Percentiles rank a stretch among this genome's conserved stretches.
phyloP scores from a whole-genome alignment of 2,113 vertebrate genomes.

The Sylvietta virens region DNA sequence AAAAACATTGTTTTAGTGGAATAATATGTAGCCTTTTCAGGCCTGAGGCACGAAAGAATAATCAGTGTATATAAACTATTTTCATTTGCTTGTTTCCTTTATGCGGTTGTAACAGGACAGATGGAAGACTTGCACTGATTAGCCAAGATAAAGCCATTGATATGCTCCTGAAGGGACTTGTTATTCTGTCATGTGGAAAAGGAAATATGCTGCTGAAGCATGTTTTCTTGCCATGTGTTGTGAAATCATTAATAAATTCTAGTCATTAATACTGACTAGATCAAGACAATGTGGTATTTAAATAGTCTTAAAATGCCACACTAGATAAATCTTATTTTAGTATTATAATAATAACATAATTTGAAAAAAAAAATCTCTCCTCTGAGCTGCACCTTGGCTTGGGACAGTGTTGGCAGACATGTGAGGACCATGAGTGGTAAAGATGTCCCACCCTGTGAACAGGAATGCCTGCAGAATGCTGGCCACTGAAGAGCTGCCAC shows the following conservation, averaged over 20 bases:
- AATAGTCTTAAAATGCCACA: not conserved
- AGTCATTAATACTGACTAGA: not conserved
- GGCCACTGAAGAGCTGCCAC: not conserved
- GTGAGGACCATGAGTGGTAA: fast-evolving
- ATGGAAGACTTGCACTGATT: not conserved
- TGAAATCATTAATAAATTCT: not conserved
- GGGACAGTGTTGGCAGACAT: fast-evolving
- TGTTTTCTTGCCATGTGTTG: not conserved
- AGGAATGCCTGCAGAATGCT: fast-evolving
- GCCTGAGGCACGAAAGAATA: not conserved
- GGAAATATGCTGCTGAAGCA: not conserved
- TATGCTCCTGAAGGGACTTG: not conserved
- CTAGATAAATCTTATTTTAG: not conserved
- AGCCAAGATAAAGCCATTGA: not conserved
- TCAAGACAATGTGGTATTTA: not conserved
- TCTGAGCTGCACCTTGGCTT: not conserved
- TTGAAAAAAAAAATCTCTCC: not conserved
- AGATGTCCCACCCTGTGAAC: fast-evolving
- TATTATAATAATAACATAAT: not conserved
- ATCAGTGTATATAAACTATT: not conserved
- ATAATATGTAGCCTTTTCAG: not conserved
- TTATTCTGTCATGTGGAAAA: not conserved
- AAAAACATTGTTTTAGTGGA: not conserved
- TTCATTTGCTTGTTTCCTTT: not conserved
- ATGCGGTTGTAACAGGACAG: not conserved